Percentiles rank a stretch among this genome's conserved stretches.
These are phyloP conservation scores for Harmothoe impar DNA, from an alignment of 2,888 invertebrate species.

Conservation along the genomic window DNA sequence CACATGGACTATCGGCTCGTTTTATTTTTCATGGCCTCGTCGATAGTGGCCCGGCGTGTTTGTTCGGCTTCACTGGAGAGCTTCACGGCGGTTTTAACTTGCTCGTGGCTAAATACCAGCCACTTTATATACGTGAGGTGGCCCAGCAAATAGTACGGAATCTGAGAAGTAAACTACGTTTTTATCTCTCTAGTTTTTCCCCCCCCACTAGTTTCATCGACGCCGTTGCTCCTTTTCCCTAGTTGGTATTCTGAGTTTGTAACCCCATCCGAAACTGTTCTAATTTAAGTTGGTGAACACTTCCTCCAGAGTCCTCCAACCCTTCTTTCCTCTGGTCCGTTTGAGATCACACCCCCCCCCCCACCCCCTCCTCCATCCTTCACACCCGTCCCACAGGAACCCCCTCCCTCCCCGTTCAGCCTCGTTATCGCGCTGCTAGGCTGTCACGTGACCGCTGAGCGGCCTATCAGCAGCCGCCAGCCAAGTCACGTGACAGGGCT, in stretches of 20 bases:
- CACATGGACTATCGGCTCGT: not conserved
- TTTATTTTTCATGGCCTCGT: not conserved
- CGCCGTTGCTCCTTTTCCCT: too few species aligned
- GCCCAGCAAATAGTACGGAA: not conserved
- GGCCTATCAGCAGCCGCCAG: conserved; percentile 3
- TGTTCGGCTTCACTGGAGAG: not conserved
- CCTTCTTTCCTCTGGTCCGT: too few species aligned
- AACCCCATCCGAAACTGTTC: too few species aligned
- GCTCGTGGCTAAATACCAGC: not conserved
- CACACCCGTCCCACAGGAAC: not conserved
- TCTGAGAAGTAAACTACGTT: not conserved
- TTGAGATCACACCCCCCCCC: too few species aligned
- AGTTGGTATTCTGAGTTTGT: too few species aligned
- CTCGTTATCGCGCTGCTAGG: not conserved
- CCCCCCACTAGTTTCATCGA: too few species aligned
- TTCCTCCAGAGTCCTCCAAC: too few species aligned
- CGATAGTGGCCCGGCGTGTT: not conserved
- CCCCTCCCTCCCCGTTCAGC: not conserved
- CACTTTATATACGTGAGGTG: not conserved
- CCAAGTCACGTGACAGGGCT: conserved; percentile 15
- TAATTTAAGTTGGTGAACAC: too few species aligned
- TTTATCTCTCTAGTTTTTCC: not conserved
- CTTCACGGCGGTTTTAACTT: not conserved
- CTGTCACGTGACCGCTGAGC: not conserved
- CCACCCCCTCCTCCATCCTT: not conserved